phyloP scores from a whole-genome alignment of 2,797 vertebrate genomes.

The Botia almorhae region DNA sequence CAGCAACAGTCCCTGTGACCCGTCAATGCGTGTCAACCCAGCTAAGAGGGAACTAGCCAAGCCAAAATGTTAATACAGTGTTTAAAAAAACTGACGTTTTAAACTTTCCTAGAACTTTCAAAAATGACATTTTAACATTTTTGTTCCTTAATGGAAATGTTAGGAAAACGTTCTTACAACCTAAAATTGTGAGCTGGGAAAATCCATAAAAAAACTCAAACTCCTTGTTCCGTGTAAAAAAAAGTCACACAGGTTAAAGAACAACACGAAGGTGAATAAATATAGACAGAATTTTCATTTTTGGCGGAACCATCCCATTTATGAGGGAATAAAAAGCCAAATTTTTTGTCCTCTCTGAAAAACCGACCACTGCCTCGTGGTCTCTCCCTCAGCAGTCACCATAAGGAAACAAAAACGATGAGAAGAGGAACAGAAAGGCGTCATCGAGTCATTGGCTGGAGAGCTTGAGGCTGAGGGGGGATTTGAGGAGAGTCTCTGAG shows the following conservation, averaged over 20 bases:
- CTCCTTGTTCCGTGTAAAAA: background rate
- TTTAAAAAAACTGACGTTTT: too few relatives aligned
- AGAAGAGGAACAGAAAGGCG: slow-evolving; percentile 25
- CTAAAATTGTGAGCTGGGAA: too few relatives aligned
- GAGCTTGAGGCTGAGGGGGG: slow-evolving; percentile 50
- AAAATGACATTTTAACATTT: too few relatives aligned
- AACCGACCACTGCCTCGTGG: slow-evolving; percentile 66
- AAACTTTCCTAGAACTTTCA: too few relatives aligned
- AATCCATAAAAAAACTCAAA: too few relatives aligned
- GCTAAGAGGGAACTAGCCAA: too few relatives aligned
- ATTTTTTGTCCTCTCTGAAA: slow-evolving; percentile 6
- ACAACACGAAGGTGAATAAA: background rate
- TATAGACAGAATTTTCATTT: background rate
- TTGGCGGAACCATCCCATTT: background rate
- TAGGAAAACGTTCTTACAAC: too few relatives aligned
- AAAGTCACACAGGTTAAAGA: background rate
- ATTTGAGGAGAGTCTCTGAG: slow-evolving; percentile 55
- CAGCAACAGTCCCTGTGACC: too few relatives aligned
- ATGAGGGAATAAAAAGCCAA: background rate
- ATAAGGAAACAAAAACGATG: background rate
- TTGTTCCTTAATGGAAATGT: too few relatives aligned
- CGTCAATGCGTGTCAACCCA: too few relatives aligned
- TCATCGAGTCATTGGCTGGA: slow-evolving; percentile 46
- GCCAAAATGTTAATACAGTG: too few relatives aligned
- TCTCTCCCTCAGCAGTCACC: slow-evolving; percentile 25